A percentile compares a stretch with the other conserved stretches of the same genome.
Conservation (phyloP, 2,113 vertebrate species). For the Gallinago paraguaiae region DNA sequence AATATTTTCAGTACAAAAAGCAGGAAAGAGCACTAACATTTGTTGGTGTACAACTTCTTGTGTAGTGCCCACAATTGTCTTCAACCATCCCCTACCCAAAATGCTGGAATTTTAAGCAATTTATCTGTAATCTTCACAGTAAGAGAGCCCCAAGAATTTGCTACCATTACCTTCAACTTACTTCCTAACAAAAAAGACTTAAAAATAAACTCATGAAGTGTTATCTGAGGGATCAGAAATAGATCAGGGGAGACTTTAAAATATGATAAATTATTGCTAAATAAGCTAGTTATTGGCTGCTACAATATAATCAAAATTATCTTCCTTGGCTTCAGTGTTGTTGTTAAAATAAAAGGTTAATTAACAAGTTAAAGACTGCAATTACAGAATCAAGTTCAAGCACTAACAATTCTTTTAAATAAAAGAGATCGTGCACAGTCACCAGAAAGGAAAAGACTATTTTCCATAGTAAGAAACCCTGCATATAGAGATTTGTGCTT, state of each 20-base stretch:
- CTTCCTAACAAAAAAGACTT: background rate
- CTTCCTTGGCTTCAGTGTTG: background rate
- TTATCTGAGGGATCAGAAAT: background rate
- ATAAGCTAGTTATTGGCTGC: background rate
- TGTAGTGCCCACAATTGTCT: background rate
- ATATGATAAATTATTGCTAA: background rate
- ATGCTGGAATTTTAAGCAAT: background rate
- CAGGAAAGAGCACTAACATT: constrained; percentile 23
- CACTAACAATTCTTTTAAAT: background rate
- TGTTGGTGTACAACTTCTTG: background rate
- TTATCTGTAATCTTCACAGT: background rate
- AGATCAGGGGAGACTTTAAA: background rate
- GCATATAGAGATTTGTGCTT: background rate
- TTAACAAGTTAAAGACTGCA: background rate
- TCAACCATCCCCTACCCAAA: background rate
- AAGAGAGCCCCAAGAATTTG: background rate
- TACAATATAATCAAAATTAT: background rate
- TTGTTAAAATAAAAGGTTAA: background rate
- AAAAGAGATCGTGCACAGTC: background rate
- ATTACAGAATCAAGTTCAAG: background rate
- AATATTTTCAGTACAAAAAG: background rate
- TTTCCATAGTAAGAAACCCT: background rate
- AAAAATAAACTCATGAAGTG: background rate
- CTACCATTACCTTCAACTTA: background rate
- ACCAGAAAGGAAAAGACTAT: background rate